Base-by-base conservation (phyloP, 1,140 invertebrate species). In the Atta colombica region DNA sequence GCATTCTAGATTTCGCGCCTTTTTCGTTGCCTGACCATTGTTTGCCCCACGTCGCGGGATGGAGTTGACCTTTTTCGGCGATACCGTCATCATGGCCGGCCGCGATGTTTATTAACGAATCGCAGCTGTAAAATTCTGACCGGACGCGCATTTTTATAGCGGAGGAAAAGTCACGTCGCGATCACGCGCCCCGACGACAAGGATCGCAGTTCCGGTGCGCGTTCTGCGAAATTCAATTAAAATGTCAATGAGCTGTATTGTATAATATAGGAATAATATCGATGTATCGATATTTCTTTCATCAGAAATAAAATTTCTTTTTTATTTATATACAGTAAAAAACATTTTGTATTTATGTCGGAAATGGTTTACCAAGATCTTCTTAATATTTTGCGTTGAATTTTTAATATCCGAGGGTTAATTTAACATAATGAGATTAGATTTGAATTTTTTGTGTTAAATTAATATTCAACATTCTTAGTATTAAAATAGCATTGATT, bases 1-100 rank as follows among this genome's bases (percentile, higher is more conserved):
- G 87, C 92, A 93, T 93, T 93, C 91, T 91, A 88, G 88, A 93
- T 93, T 93, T 93, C 93, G 93, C 93, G 89, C 93, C 93, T 93
- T 93, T 93, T 93, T 93, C 88, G 93, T 91, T 51, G 88, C 84
- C 85, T 75, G 39, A 55, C 91, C 91, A 91, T 92, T 92, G 91
- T 92, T 25, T 12, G 35, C 35, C 86, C 92, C 77, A 68, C 28
- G 74, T 88, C 58, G 10, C 58, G 51, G 21, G 35, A 75, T 28
- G 21, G 31, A 51, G 66, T 49, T 89, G 68, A 72, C 91, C 90
- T 90, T 92, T 92, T 92, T 92, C 68, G 91, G 87, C 75, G 71
- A 49, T 80, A 65, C 65, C 25, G 58, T 21, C 51, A 53, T 25
- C 39, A 45, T 58, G 69, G 31, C 3, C 45, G 58, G n/a, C 45